A percentile compares a stretch with the other conserved stretches of the same genome.
Evolutionary conservation across 53 echinoderm and acorn worm species (phyloP).

Genomic region (Zoroaster sp.): DNA sequence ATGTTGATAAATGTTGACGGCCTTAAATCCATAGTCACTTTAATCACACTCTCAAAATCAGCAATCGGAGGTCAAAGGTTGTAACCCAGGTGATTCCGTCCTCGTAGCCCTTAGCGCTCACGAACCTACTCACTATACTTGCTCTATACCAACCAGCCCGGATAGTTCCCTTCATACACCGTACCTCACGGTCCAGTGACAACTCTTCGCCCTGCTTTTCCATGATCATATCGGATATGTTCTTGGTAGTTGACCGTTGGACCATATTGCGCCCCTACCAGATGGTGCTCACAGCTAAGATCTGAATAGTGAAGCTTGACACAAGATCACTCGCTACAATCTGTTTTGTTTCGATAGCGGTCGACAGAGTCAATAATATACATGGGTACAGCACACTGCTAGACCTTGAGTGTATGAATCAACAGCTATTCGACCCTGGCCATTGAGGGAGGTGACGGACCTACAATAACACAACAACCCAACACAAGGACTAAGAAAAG

Average conservation of each 20-base stretch:
- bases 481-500: background rate
- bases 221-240: too few species aligned
- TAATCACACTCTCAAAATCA: too few species aligned
- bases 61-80: too few species aligned
- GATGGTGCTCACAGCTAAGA: background rate
- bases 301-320: background rate
- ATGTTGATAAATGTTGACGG: too few species aligned
- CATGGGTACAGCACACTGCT: too few species aligned
- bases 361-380: background rate
- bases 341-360: background rate
- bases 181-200: too few species aligned
- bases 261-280: background rate
- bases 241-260: background rate
- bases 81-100: too few species aligned
- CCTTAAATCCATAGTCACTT: too few species aligned
- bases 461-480: background rate
- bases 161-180: background rate
- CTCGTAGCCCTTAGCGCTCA: too few species aligned
- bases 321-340: background rate
- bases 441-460: background rate
- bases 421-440: background rate
- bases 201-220: too few species aligned
- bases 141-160: too few species aligned
- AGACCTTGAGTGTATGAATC: background rate
- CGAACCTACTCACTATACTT: too few species aligned